Evolutionary conservation across 2,113 vertebrate genomes (phyloP), one percentile per base, ranked within the genome.

Genomic region (Actenoides hombroni): DNA sequence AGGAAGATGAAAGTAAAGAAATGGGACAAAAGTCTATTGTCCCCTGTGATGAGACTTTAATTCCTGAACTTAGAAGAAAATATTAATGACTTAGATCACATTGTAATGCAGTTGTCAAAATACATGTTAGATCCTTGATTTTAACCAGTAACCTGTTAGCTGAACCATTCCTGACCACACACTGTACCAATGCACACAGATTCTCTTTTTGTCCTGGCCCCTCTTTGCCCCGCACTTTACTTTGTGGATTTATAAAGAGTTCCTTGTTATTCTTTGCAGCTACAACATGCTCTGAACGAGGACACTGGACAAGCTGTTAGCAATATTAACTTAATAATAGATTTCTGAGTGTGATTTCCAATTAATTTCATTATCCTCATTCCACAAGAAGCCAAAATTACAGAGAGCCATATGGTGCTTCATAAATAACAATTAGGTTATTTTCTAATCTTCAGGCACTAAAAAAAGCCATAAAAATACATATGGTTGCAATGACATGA

Each of bases 371-470:
- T 97, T 97, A 97, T 97, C 95, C 92, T 97, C 96, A 88, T 95
- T 97, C 92, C 80, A 94, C 5, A 40, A 97, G 97, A 98, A 97
- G 96, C 94, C 94, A 97, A 94, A 97, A 98, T 97, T 96, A 97
- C 92, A 97, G 95, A 85, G 86, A 37, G 91, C 97, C 98, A 98
- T 98, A 98, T 98, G 98, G 98, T 88, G 88, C 92, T 95, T 98
- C 96, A 88, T 97, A 98, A 98, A 97, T 97, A 98, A 98, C 97
- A 98, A 98, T 98, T 98, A 98, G 95, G 96, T 96, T 98, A 98
- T 98, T 98, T 98, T 98, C 97, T 98, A 96, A 97, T 98, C 96
- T 97, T 97, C 84, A 87, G 65, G 95, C 83, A 94, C 91, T 81
- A 88, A 95, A 93, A 92, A 87, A 83, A 57, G 9, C 29, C 49